phyloP scores from a whole-genome alignment of 2,113 vertebrate species.

The Sturnira hondurensis region DNA sequence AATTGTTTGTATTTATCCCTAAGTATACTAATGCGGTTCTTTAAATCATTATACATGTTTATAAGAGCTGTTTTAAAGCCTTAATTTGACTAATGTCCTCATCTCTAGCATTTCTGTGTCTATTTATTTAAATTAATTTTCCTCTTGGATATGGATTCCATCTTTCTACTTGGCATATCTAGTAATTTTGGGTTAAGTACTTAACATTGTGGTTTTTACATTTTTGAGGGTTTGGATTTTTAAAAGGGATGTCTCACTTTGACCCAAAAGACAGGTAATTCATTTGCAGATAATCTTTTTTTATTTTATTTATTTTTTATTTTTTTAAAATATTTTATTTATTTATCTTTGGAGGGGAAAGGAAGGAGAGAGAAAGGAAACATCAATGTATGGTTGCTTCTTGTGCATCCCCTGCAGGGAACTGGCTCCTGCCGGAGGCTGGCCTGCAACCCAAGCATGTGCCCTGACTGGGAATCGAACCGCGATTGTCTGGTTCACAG shows the following conservation, averaged over 20 bases:
- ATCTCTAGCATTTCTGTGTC: neutral
- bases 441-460: no score
- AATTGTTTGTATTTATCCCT: neutral
- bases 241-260: neutral
- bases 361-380: no score
- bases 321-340: no score
- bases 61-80: neutral
- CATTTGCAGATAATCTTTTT: neutral
- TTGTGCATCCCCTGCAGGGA: no score
- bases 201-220: neutral
- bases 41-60: neutral
- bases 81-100: neutral
- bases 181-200: neutral
- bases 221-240: neutral
- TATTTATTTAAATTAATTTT: neutral
- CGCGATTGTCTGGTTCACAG: no score
- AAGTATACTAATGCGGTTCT: neutral
- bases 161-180: neutral
- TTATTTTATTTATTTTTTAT: no score
- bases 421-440: no score
- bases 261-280: neutral
- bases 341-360: no score
- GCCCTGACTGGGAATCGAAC: no score
- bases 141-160: neutral
- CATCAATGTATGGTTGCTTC: no score